Evolutionary conservation across 2,888 invertebrate species (phyloP).

Genomic region (Drosophila colorata): DNA sequence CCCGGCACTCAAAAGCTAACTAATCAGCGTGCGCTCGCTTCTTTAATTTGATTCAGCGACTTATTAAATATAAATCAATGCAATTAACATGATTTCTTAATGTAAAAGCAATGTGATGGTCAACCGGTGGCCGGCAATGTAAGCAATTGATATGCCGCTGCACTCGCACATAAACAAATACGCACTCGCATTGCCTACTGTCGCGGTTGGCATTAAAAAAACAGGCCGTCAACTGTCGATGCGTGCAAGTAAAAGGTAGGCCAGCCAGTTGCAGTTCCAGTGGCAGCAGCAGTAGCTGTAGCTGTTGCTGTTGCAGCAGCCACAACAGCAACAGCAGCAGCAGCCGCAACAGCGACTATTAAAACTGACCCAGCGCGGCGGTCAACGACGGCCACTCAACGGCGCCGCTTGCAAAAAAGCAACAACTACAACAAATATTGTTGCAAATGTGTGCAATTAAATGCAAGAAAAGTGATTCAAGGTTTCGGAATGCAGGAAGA

Average conservation of each 20-base stretch:
- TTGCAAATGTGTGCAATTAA: conserved; percentile 69
- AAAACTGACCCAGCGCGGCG: conserved; percentile 77
- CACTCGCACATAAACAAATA: conserved; percentile 51
- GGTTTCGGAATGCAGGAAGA: conserved; percentile 86
- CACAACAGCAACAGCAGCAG: conserved; percentile 1
- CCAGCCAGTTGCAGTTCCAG: conserved; percentile 56
- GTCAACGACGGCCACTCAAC: conserved; percentile 73
- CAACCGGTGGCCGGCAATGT: conserved; percentile 74
- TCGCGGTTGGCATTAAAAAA: conserved; percentile 48
- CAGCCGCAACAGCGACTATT: conserved; percentile 50
- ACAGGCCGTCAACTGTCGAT: conserved; percentile 50
- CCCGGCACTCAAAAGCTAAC: background rate
- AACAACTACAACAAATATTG: conserved; percentile 10
- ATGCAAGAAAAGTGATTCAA: conserved; percentile 84
- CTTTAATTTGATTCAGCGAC: background rate
- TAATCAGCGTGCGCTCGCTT: background rate
- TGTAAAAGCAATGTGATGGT: conserved; percentile 69
- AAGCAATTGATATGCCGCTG: conserved; percentile 40
- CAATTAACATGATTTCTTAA: conserved; percentile 73
- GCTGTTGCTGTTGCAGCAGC: conserved; percentile 13
- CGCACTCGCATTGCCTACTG: conserved; percentile 27
- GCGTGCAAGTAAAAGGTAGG: conserved; percentile 77
- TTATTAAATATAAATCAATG: conserved; percentile 55
- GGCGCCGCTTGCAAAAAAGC: conserved; percentile 42
- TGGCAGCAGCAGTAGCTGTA: conserved; percentile 3